These are phyloP conservation scores for Galago senegalensis DNA, from an alignment of 2,797 vertebrate genomes.

Conservation along the genomic window DNA sequence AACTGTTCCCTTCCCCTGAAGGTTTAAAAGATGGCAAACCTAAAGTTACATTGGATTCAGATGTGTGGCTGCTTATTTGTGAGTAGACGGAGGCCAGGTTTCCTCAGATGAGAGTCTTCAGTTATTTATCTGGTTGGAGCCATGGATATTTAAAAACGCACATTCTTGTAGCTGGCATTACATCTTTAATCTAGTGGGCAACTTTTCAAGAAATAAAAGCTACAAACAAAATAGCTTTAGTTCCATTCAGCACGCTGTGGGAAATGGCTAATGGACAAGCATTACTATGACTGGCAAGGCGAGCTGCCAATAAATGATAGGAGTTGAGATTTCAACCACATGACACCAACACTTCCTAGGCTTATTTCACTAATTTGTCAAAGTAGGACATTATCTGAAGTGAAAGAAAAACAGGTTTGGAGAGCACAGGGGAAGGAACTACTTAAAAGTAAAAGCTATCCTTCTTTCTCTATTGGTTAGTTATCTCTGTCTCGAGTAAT, in stretches of 20 bases:
- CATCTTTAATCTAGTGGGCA: constrained; percentile 79
- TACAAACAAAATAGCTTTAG: constrained; percentile 77
- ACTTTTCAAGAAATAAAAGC: constrained; percentile 86
- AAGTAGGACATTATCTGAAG: constrained; percentile 67
- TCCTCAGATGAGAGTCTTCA: constrained; percentile 64
- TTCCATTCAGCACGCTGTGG: constrained; percentile 81
- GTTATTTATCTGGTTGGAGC: constrained; percentile 59
- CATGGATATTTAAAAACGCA: constrained; percentile 80
- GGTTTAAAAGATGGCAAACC: constrained; percentile 12
- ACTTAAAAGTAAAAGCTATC: constrained; percentile 65
- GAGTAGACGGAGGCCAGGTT: not conserved
- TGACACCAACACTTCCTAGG: constrained; percentile 73
- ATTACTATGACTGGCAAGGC: constrained; percentile 80
- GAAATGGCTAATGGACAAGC: constrained; percentile 81
- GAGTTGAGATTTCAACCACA: constrained; percentile 63
- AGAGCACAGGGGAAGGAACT: constrained; percentile 61
- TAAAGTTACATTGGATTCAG: not conserved
- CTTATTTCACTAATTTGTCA: constrained; percentile 78
- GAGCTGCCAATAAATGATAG: constrained; percentile 73
- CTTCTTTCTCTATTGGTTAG: constrained; percentile 39
- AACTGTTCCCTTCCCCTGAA: constrained; percentile 43
- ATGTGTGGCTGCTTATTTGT: not conserved
- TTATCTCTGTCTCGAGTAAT: constrained; percentile 51
- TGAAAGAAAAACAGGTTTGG: constrained; percentile 52
- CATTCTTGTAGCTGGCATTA: constrained; percentile 61